A percentile compares a stretch with the other conserved stretches of the same genome.
phyloP scores from a whole-genome alignment of 2,888 invertebrate genomes.

The Nemotelus nigrinus region DNA sequence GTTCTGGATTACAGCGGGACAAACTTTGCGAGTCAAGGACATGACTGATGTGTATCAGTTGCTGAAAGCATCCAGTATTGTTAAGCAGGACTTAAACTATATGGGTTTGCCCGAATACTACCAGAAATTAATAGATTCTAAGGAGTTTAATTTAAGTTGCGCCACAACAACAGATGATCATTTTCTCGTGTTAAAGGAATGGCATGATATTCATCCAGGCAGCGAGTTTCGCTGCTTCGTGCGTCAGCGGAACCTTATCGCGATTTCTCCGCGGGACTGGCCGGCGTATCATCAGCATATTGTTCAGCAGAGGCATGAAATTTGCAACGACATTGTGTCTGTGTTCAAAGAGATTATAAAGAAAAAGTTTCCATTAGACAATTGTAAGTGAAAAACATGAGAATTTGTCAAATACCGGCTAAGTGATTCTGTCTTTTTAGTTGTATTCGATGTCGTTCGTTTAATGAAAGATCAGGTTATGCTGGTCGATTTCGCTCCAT shows the following conservation, averaged over 20 bases:
- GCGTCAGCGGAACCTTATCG: conserved; percentile 48
- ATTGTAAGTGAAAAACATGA: conserved; percentile 49
- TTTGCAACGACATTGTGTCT: conserved; percentile 52
- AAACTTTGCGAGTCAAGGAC: conserved; percentile 51
- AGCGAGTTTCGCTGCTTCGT: conserved; percentile 54
- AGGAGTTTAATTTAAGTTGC: neutral
- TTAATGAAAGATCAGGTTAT: conserved; percentile 49
- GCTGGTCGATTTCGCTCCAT: conserved; percentile 53
- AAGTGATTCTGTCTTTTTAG: conserved; percentile 39
- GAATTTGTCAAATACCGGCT: too few relatives aligned
- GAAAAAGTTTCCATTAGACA: conserved; percentile 49
- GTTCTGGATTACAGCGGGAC: conserved; percentile 53
- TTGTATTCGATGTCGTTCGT: conserved; percentile 53
- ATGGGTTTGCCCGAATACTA: conserved; percentile 10
- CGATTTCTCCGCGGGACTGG: conserved; percentile 54
- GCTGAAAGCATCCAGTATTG: conserved; percentile 52
- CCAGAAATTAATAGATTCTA: neutral
- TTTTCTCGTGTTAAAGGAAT: conserved; percentile 51
- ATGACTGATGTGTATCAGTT: conserved; percentile 53
- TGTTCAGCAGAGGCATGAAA: conserved; percentile 48
- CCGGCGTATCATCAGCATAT: conserved; percentile 52
- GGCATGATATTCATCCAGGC: conserved; percentile 53
- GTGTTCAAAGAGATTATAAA: conserved; percentile 53
- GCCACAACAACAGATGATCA: neutral
- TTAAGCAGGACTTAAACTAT: conserved; percentile 50